phyloP scores from a whole-genome alignment of 2,797 vertebrate genomes.

The Alectoris magna region DNA sequence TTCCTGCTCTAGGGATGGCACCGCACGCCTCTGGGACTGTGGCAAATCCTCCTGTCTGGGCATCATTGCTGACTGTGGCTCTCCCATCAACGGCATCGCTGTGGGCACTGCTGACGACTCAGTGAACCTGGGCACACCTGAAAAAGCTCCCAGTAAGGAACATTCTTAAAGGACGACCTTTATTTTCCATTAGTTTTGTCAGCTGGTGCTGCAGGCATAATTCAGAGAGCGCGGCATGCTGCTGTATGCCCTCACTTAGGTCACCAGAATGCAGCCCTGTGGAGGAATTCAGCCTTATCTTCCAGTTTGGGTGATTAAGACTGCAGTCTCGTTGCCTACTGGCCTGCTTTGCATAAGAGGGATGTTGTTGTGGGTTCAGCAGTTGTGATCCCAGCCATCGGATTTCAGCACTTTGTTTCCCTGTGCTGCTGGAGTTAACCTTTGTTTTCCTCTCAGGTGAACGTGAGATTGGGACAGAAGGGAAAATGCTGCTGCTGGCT shows the following conservation, averaged over 20 bases:
- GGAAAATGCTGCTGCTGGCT: constrained; percentile 81
- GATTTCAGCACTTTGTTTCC: not conserved
- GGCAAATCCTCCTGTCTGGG: constrained; percentile 78
- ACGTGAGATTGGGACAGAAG: constrained; percentile 82
- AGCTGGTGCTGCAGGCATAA: not conserved
- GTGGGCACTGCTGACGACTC: constrained; percentile 71
- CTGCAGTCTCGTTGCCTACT: fast-evolving
- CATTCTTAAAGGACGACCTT: fast-evolving
- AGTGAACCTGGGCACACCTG: constrained; percentile 75
- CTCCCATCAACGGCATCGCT: constrained; percentile 77
- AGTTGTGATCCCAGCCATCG: not conserved
- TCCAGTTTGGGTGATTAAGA: not conserved
- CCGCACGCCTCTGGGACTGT: constrained; percentile 83
- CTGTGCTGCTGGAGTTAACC: not conserved
- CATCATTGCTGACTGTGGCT: constrained; percentile 72
- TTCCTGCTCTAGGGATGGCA: constrained; percentile 81
- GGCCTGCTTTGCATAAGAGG: not conserved
- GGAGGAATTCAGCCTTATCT: not conserved
- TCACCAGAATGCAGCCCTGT: not conserved
- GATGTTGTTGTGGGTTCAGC: not conserved
- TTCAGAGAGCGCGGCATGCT: fast-evolving
- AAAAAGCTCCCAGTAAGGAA: constrained; percentile 77
- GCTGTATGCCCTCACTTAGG: not conserved
- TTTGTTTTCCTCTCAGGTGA: constrained; percentile 71
- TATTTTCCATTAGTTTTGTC: fast-evolving